Percentiles rank a stretch among this genome's conserved stretches.
phyloP scores from a whole-genome alignment of 30 jellyfish, hydroid and myxozoan species.

The Aurelia aurita region DNA sequence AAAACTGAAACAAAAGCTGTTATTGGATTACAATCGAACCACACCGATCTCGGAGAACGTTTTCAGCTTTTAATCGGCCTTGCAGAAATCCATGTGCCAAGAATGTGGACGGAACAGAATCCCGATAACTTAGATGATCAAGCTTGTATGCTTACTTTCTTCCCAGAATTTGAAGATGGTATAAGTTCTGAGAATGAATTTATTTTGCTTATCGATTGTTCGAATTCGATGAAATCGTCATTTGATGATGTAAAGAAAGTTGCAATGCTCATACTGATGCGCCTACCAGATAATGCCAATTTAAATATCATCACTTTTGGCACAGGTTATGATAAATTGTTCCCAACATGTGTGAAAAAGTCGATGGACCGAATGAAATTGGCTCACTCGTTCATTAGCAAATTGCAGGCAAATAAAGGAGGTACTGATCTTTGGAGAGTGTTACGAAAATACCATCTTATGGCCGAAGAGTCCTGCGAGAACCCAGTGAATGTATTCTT shows the following conservation, averaged over 20 bases:
- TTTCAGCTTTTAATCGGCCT: constrained; percentile 78
- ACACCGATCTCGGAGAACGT: constrained; percentile 63
- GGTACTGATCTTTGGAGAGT: constrained; percentile 90
- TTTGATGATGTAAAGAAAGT: constrained; percentile 69
- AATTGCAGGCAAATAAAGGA: constrained; percentile 53
- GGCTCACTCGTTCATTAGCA: constrained; percentile 18
- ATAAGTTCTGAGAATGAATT: constrained; percentile 36
- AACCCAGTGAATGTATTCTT: constrained; percentile 67
- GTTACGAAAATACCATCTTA: constrained; percentile 31
- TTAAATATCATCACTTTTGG: constrained; percentile 76
- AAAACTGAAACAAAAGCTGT: constrained; percentile 95
- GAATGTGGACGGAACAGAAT: constrained; percentile 82
- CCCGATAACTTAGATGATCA: constrained; percentile 79
- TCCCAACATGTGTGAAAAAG: constrained; percentile 27
- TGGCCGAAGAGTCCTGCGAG: constrained; percentile 27
- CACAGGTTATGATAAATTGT: constrained; percentile 33
- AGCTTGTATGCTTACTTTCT: constrained; percentile 94
- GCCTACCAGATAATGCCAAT: constrained; percentile 58
- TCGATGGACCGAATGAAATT: background rate
- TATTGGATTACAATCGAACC: constrained; percentile 24
- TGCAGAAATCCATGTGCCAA: constrained; percentile 93
- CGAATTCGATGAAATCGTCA: constrained; percentile 74
- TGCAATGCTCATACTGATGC: constrained; percentile 49
- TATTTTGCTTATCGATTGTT: constrained; percentile 65
- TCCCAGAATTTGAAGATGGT: constrained; percentile 77